These are phyloP conservation scores for Pammene fasciana DNA, from an alignment of 2,888 invertebrate genomes.

Conservation along the genomic window DNA sequence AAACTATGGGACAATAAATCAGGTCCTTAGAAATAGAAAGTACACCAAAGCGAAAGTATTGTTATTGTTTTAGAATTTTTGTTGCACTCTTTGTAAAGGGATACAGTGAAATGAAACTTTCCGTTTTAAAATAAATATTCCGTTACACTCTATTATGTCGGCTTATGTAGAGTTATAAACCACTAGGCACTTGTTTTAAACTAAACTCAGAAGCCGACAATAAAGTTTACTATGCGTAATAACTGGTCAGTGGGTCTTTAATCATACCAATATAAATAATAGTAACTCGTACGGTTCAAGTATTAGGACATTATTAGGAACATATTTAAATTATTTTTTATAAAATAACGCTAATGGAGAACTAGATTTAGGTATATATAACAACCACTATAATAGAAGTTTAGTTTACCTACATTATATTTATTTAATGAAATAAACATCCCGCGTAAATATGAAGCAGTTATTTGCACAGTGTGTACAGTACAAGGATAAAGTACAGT, in stretches of 20 bases:
- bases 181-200: background rate
- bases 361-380: no score
- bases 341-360: no score
- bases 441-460: no score
- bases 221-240: slow-evolving; percentile 12
- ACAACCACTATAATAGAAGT: no score
- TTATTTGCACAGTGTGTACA: no score
- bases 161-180: slow-evolving; percentile 17
- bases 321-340: no score
- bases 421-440: no score
- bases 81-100: slow-evolving; percentile 35
- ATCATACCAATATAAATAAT: background rate
- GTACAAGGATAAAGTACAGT: slow-evolving; percentile 22
- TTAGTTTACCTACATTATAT: no score
- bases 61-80: slow-evolving; percentile 46
- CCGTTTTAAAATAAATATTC: slow-evolving; percentile 30
- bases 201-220: background rate
- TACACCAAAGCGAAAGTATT: slow-evolving; percentile 57
- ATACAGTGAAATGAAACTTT: slow-evolving; percentile 45
- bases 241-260: background rate
- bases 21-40: slow-evolving; percentile 57
- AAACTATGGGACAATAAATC: slow-evolving; percentile 44
- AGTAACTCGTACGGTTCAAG: no score
- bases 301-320: no score
- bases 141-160: slow-evolving; percentile 22